Evolutionary conservation across 2,797 vertebrate genomes (phyloP).

Genomic region (Acipenser oxyrinchus): DNA sequence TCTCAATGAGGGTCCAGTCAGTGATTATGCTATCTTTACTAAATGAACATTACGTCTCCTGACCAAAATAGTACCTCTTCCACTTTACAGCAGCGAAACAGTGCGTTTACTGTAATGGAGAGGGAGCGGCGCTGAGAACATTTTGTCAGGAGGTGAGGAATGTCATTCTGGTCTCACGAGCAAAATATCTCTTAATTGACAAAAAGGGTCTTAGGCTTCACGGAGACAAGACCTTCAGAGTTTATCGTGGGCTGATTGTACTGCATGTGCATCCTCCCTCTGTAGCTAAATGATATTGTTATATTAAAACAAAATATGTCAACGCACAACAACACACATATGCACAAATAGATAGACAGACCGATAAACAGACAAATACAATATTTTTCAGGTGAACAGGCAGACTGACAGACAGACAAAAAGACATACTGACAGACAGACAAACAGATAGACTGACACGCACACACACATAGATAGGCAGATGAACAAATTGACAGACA

Average conservation of each 20-base stretch:
- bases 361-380: not conserved
- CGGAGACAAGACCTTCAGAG: slow-evolving; percentile 8
- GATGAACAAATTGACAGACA: not conserved
- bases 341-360: slow-evolving; percentile 16
- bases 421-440: too few species aligned
- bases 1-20: not conserved
- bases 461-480: not conserved
- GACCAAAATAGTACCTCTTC: slow-evolving; percentile 11
- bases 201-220: slow-evolving; percentile 9
- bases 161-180: slow-evolving; percentile 31
- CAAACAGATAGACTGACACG: too few species aligned
- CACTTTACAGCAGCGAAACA: not conserved
- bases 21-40: slow-evolving; percentile 17
- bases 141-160: slow-evolving; percentile 63
- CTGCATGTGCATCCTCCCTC: too few species aligned
- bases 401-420: too few species aligned
- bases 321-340: slow-evolving; percentile 34
- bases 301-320: slow-evolving; percentile 27
- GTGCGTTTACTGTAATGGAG: slow-evolving; percentile 10
- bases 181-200: slow-evolving; percentile 29
- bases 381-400: not conserved
- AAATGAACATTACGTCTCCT: slow-evolving; percentile 9
- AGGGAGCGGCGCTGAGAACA: slow-evolving; percentile 40
- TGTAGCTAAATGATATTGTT: slow-evolving; percentile 20
- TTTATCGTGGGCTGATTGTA: slow-evolving; percentile 29